Evolutionary conservation across 2,797 vertebrate genomes (phyloP).

Genomic region (Phoeniculus purpureus): DNA sequence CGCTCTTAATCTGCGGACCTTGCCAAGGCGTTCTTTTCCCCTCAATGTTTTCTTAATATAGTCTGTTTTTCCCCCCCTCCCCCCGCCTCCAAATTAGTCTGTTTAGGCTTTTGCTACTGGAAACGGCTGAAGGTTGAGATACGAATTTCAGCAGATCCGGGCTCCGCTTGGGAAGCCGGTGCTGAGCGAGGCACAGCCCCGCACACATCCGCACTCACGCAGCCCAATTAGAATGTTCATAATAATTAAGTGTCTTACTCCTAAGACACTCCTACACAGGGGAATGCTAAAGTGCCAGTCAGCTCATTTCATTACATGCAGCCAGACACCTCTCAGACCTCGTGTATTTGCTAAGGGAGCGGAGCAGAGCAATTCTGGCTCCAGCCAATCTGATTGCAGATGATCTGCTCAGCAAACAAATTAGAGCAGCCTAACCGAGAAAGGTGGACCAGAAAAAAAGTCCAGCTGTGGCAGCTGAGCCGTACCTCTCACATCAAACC

Average conservation of each 20-base stretch:
- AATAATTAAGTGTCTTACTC: conserved; percentile 72
- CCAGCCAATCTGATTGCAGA: conserved; percentile 23
- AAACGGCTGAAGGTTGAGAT: not conserved
- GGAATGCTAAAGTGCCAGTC: conserved; percentile 62
- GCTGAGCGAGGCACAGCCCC: not conserved
- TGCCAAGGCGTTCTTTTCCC: conserved; percentile 34
- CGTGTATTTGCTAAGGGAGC: conserved; percentile 41
- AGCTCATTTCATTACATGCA: conserved; percentile 53
- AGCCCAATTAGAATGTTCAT: conserved; percentile 65
- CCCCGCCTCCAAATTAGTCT: not conserved
- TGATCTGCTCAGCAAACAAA: conserved; percentile 35
- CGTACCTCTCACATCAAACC: conserved; percentile 20
- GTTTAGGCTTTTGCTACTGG: not conserved
- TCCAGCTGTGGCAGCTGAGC: conserved; percentile 29
- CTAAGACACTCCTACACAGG: conserved; percentile 64
- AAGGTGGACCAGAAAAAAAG: not conserved
- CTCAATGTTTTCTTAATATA: conserved; percentile 4
- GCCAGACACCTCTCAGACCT: conserved; percentile 53
- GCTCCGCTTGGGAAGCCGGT: not conserved
- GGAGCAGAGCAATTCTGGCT: not conserved
- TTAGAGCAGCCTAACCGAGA: conserved; percentile 10
- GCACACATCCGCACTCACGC: not conserved
- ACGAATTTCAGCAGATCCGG: not conserved
- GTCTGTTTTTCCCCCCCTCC: not conserved
- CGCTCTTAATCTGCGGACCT: conserved; percentile 48